Base-by-base conservation (phyloP, 2,888 invertebrate genomes). In the Alcis repandata region DNA sequence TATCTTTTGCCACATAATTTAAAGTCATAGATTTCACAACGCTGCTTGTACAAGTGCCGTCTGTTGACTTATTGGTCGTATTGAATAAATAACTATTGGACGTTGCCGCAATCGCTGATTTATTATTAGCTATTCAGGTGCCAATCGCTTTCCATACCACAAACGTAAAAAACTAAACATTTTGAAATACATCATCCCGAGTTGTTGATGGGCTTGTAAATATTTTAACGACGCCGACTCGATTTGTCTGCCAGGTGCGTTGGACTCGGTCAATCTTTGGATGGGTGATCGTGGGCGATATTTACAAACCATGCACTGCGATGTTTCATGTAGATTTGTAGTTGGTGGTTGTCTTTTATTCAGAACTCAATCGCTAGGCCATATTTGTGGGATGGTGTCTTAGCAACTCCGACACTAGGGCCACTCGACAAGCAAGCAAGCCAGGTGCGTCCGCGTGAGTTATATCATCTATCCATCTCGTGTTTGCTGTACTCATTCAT, bases 401-500 rank as follows among this genome's bases (percentile, higher is more conserved):
- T 20, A 22, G 22, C 22, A 22, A 17, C 32, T 49, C 17, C 32
- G 32, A 15, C 48, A 17, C 10, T 32, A 27, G 32, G 22, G 13
- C 22, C 20, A 46, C 11, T 49, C 11, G 33, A 15, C 27, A 9
- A 33, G 17, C 9, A 15, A 49, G 48, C 40, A 53, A 46, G 59
- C 32, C 59, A 66, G 57, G 63, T 72, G 70, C 65, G 67, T 66
- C 75, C 67, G 62, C 67, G 68, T 74, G 63, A 63, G 67, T 72
- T 77, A 74, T 76, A 74, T 73, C 74, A 76, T 67, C 72, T 52
- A 71, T 72, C 60, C 69, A 67, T 75, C 73, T 73, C 74, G 69
- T 77, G 69, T 80, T 79, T 72, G 74, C 73, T 33, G 69, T 69
- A 78, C 69, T 76, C 72, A 79, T 80, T 83, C 76, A 82, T 79